Evolutionary conservation across 2,888 invertebrate species (phyloP).

Genomic region (Ephialtes manifestator): DNA sequence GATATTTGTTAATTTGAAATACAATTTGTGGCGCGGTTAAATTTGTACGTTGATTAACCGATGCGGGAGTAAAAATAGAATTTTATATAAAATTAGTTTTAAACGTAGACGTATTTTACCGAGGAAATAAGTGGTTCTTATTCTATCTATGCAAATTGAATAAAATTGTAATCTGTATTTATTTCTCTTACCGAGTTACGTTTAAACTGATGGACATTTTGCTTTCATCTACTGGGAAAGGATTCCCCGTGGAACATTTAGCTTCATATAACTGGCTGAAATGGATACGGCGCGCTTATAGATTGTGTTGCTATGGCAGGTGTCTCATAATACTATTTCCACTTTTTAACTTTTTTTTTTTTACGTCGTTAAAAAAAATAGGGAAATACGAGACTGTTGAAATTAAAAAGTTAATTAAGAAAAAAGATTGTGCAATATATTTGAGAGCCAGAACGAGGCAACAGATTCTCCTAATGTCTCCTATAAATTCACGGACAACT

Average conservation of each 20-base stretch:
- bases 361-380: not conserved
- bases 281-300: not conserved
- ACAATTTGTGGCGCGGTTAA: no score
- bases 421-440: no score
- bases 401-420: not conserved
- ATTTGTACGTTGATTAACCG: no score
- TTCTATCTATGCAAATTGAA: no score
- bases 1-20: no score
- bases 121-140: no score
- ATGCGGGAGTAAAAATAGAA: no score
- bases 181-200: no score
- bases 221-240: not conserved
- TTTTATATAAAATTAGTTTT: no score
- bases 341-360: not conserved
- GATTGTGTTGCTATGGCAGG: not conserved
- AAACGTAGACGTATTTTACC: no score
- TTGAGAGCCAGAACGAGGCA: not conserved
- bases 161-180: not conserved
- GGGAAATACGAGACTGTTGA: not conserved
- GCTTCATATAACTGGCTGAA: not conserved
- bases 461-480: not conserved
- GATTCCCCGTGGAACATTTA: not conserved
- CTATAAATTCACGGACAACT: not conserved
- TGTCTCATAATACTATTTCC: not conserved
- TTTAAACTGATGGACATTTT: not conserved